phyloP scores from a whole-genome alignment of 2,113 vertebrate genomes.

The Equus quagga region DNA sequence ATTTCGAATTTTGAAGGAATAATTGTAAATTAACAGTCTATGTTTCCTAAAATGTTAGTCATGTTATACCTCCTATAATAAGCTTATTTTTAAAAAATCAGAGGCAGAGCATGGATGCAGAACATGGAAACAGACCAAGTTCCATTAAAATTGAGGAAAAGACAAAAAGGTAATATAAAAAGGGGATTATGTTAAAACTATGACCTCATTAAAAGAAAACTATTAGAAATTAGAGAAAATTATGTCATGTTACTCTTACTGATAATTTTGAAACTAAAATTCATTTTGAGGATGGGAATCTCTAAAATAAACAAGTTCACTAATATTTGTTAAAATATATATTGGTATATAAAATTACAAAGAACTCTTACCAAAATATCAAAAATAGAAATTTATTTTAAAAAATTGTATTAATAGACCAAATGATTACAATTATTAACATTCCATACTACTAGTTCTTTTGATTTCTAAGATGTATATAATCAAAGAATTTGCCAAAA shows the following conservation, averaged over 20 bases:
- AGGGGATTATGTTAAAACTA: conserved; percentile 52
- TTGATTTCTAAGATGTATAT: conserved; percentile 29
- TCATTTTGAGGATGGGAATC: not conserved
- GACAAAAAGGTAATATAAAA: conserved; percentile 37
- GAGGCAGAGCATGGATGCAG: conserved; percentile 1
- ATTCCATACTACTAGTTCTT: not conserved
- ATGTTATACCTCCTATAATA: not conserved
- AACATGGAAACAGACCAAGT: not conserved
- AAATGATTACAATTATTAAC: conserved; percentile 16
- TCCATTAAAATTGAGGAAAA: conserved; percentile 59
- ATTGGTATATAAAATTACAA: conserved; percentile 43
- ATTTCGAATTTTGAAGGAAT: conserved; percentile 38
- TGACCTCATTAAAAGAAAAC: conserved; percentile 16
- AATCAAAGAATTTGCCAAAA: conserved; percentile 27
- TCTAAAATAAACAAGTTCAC: conserved; percentile 48
- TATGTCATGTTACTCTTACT: not conserved
- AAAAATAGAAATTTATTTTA: conserved; percentile 39
- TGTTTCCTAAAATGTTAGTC: conserved; percentile 54
- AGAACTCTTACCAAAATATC: not conserved
- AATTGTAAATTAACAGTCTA: conserved; percentile 29
- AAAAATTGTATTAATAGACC: not conserved
- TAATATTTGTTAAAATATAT: conserved; percentile 49
- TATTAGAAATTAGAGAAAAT: conserved; percentile 16
- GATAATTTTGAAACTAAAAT: conserved; percentile 62
- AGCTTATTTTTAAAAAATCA: conserved; percentile 57